Conservation (phyloP, 2,113 vertebrate genomes). For the Aegotheles bennettii region DNA sequence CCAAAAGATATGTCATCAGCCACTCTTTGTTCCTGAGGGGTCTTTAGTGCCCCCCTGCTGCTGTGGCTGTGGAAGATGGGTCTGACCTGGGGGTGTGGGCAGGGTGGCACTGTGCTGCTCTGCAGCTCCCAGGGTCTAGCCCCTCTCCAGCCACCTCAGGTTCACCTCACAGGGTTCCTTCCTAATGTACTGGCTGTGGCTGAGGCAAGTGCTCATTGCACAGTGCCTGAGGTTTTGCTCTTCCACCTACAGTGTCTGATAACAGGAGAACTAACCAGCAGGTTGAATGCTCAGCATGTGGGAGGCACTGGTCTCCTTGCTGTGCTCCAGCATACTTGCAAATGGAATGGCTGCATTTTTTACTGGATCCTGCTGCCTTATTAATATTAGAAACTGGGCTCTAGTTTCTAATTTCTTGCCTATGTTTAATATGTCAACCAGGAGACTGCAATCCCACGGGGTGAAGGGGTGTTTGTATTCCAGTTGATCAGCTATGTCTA, state of each 20-base stretch:
- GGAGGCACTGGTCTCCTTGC: fast-evolving
- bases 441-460: neutral
- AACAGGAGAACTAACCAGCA: too few species aligned
- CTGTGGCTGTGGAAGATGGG: fast-evolving
- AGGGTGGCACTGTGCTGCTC: neutral
- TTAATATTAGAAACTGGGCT: neutral
- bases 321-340: neutral
- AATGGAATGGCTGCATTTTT: neutral
- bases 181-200: fast-evolving
- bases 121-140: fast-evolving
- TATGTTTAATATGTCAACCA: neutral
- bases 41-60: fast-evolving
- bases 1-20: neutral
- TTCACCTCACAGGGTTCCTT: neutral
- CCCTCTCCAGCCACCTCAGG: fast-evolving
- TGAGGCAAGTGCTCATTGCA: neutral
- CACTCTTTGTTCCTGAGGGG: neutral
- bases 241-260: fast-evolving
- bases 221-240: neutral
- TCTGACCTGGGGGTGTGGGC: fast-evolving
- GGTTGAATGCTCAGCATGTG: fast-evolving
- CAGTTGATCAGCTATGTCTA: neutral
- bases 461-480: neutral
- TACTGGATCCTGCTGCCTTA: neutral
- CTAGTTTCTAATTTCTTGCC: neutral